Base-by-base conservation (phyloP, 1,140 invertebrate genomes). In the Danaus melanippus region DNA sequence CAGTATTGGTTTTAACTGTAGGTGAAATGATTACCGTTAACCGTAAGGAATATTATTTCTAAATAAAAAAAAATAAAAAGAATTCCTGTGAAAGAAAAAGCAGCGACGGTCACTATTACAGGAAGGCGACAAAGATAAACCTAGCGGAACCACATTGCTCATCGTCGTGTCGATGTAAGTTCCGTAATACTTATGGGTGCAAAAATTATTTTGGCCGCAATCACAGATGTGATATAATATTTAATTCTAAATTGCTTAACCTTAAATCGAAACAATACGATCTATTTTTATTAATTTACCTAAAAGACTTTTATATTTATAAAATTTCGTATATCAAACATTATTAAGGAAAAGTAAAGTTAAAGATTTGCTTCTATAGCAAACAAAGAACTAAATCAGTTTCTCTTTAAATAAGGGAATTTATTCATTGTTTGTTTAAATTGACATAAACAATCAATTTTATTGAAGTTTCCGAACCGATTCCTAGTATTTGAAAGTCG, bases 71-170 rank as follows among this genome's bases (percentile, higher is more conserved):
- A 42, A 1, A 32, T 58, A 40, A 9, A 21, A 46, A 21, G 46
- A n/a, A 32, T 48, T n/a, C 8, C n/a, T 50, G n/a, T 52, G 21
- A 39, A 51, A 57, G 44, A 39, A 46, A 62, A 52, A 64, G 42
- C 48, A 52, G 21, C 64, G 54, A 64, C 56, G 56, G 52, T 53
- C 46, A 50, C 52, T 57, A 60, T 45, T 8, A 8, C 10, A 50
- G 50, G 46, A 48, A 64, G 61, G 60, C 46, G 64, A 51, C 56
- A 57, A 67, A 44, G 66, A 61, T 59, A 58, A 69, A 66, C 62
- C 12, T 58, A 68, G 61, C 74, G 74, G 64, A 73, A 75, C 70
- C 64, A 47, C n/a, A 59, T 66, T 50, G 68, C 64, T 66, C 64
- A 57, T 42, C 50, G 46, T 53, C 43, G 59, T 57, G 60, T 65